Evolutionary conservation across 2,113 vertebrate species (phyloP).

Genomic region (Saccopteryx leptura): DNA sequence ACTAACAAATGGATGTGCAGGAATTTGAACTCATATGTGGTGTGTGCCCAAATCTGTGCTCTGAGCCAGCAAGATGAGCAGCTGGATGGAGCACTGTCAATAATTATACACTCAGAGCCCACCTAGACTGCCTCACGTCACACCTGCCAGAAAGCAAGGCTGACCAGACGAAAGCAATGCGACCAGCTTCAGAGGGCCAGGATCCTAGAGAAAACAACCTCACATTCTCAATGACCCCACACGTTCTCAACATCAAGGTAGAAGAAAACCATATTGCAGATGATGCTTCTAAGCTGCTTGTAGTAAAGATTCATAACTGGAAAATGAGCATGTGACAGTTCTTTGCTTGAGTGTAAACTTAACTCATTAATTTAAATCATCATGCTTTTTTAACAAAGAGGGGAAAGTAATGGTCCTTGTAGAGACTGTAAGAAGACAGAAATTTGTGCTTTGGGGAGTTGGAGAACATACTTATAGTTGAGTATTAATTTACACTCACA

Average conservation of each 20-base stretch:
- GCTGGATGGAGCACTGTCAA: background rate
- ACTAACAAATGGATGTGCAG: background rate
- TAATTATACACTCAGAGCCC: background rate
- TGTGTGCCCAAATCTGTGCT: background rate
- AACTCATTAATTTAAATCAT: slow-evolving; percentile 69
- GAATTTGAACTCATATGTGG: background rate
- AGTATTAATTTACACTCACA: slow-evolving; percentile 84
- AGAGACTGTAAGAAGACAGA: slow-evolving; percentile 75
- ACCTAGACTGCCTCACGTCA: background rate
- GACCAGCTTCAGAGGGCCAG: background rate
- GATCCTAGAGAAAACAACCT: background rate
- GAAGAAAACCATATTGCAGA: background rate
- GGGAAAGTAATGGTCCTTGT: slow-evolving; percentile 68
- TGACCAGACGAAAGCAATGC: background rate
- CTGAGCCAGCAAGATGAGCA: background rate
- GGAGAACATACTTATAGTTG: slow-evolving; percentile 75
- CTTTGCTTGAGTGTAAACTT: slow-evolving; percentile 21
- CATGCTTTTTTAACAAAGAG: slow-evolving; percentile 54
- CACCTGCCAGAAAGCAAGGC: background rate
- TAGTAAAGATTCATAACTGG: slow-evolving; percentile 59
- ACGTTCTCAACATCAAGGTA: background rate
- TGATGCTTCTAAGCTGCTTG: background rate
- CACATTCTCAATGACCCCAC: background rate
- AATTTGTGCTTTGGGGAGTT: slow-evolving; percentile 82
- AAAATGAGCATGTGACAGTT: slow-evolving; percentile 57